Evolutionary conservation across 2,113 vertebrate genomes (phyloP), one percentile per base, ranked within the genome.

Genomic region (Chloroceryle aenea): DNA sequence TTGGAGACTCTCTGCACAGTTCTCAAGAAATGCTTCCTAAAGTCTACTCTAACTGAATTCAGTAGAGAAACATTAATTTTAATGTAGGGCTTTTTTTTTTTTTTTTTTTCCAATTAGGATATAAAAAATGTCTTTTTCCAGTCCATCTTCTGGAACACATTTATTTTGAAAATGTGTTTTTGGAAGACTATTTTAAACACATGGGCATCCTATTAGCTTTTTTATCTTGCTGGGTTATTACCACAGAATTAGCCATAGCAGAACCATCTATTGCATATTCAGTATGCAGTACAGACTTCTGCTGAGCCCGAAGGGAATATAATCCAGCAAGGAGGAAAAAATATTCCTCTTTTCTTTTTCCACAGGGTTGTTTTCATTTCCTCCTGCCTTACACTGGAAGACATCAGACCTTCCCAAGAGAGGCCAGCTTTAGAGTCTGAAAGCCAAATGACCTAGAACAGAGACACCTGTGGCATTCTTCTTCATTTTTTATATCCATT

Each of bases 301-400:
- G n/a, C 83, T 82, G 83, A 87, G 45, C 68, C 94, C 66, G 85
- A n/a, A 69, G 74, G 96, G 83, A 79, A 89, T 75, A 92, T 73
- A 96, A 87, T 69, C 34, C 69, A 79, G 12, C 27, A 47, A 93
- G 40, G 66, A 93, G 91, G 66, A 61, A 72, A 95, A 96, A 95
- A 78, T 92, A 95, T 96, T 92, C 66, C 58, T 96, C 82, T 97
- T 13, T 96, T 96, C 75, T 92, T 90, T 95, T 90, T 93, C 95
- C 85, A 94, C 56, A 87, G 43, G 14, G 40, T 68, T 95, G 66
- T 84, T 94, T 94, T 94, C 80, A 90, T 97, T 95, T 97, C 89
- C 86, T 94, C 32, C 73, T 95, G 83, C 80, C 48, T 93, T 92
- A 64, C 58, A 68, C 83, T 96, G 86, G 77, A 94, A 92, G 94